Evolutionary conservation across 2,888 invertebrate species (phyloP).

Genomic region (Incurvaria masculella): DNA sequence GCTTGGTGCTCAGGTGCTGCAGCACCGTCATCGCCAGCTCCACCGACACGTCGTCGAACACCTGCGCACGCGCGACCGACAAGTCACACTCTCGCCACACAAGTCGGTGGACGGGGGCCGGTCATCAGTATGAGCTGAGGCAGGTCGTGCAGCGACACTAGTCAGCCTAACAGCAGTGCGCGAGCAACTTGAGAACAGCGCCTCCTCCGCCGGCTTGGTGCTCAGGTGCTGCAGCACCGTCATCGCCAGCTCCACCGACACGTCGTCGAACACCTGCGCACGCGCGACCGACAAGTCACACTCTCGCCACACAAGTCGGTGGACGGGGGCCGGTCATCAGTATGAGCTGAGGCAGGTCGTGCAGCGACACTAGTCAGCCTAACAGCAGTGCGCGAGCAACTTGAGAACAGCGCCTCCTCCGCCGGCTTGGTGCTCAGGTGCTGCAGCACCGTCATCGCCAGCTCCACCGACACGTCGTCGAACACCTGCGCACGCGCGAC

Average conservation of each 20-base stretch:
- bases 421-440: slow-evolving; percentile 76
- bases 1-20: slow-evolving; percentile 80
- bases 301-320: too few species aligned
- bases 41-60: slow-evolving; percentile 91
- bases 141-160: slow-evolving; percentile 79
- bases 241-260: slow-evolving; percentile 89
- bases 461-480: slow-evolving; percentile 89
- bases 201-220: slow-evolving; percentile 74
- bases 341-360: slow-evolving; percentile 84
- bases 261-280: slow-evolving; percentile 92
- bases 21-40: slow-evolving; percentile 89
- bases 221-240: slow-evolving; percentile 87
- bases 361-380: slow-evolving; percentile 72
- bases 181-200: slow-evolving; percentile 76
- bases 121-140: slow-evolving; percentile 89
- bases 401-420: slow-evolving; percentile 80
- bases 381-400: slow-evolving; percentile 70
- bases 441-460: slow-evolving; percentile 88
- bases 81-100: too few species aligned
- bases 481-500: too few species aligned
- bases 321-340: slow-evolving; percentile 91
- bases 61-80: too few species aligned
- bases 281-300: too few species aligned
- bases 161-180: slow-evolving; percentile 66
- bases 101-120: slow-evolving; percentile 84